Percentiles rank a stretch among this genome's conserved stretches.
Conservation (phyloP, 2,888 invertebrate species). For the Tachina grossa region DNA sequence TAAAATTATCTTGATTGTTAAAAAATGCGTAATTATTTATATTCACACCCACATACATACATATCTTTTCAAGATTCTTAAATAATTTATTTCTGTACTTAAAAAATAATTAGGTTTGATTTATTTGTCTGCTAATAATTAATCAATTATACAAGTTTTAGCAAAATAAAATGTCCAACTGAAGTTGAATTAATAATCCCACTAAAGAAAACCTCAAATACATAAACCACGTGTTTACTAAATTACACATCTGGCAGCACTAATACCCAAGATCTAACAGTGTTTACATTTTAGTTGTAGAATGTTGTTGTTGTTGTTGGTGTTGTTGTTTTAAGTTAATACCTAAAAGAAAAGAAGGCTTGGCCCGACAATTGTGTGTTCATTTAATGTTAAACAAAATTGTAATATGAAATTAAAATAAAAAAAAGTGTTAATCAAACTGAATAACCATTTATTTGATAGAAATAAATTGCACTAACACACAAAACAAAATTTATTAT, state of each 20-base stretch:
- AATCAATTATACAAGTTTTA: too few species aligned
- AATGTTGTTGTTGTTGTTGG: constrained; percentile 18
- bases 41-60: too few species aligned
- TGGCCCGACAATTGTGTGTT: constrained; percentile 8
- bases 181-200: background rate
- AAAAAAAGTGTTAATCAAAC: background rate
- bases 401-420: background rate
- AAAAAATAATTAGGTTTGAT: too few species aligned
- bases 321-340: background rate
- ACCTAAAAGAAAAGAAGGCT: constrained; percentile 38
- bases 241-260: constrained; percentile 10
- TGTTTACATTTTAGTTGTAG: background rate
- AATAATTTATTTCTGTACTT: too few species aligned
- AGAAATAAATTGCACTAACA: constrained; percentile 26
- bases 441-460: constrained; percentile 22
- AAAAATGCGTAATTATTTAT: too few species aligned
- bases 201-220: background rate
- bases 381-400: background rate
- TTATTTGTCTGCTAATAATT: too few species aligned
- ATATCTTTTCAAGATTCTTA: too few species aligned
- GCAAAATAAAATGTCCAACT: too few species aligned
- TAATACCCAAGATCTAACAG: background rate
- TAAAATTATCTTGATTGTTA: too few species aligned
- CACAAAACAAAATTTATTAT: background rate
- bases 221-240: background rate